These are phyloP conservation scores for Rhyacophila brunnea DNA, from an alignment of 1,140 invertebrate species.

Conservation along the genomic window DNA sequence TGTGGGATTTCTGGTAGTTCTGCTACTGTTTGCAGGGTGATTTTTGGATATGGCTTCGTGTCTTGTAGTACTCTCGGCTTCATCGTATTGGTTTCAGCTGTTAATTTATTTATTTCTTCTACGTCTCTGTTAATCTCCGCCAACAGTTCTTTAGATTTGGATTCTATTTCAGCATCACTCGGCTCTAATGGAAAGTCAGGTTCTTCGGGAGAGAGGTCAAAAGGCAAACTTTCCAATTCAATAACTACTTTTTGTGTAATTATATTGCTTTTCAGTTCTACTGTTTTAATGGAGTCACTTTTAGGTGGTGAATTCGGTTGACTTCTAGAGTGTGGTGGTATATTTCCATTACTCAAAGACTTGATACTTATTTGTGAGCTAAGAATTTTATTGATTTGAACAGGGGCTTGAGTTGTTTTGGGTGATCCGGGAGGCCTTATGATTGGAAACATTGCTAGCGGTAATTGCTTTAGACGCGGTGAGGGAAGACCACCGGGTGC, in stretches of 20 bases:
- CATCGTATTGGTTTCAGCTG: constrained; percentile 48
- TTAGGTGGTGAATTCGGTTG: constrained; percentile 47
- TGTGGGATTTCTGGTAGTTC: constrained; percentile 60
- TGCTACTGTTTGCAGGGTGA: constrained; percentile 59
- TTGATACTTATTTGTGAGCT: constrained; percentile 50
- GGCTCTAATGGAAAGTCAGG: constrained; percentile 5
- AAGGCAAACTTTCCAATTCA: constrained; percentile 21
- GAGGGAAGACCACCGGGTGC: constrained; percentile 61
- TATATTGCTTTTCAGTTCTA: not conserved
- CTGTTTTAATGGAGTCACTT: constrained; percentile 6
- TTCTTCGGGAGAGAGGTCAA: constrained; percentile 18
- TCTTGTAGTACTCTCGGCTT: constrained; percentile 51
- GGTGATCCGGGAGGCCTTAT: constrained; percentile 59
- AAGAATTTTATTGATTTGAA: constrained; percentile 49
- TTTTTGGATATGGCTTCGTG: constrained; percentile 54
- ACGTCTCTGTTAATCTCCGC: constrained; percentile 55
- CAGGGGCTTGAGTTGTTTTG: constrained; percentile 49
- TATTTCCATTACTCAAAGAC: constrained; percentile 43
- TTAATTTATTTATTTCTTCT: constrained; percentile 54
- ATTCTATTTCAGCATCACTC: constrained; percentile 31
- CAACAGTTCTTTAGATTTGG: constrained; percentile 45
- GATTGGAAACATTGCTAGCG: constrained; percentile 52
- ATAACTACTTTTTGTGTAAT: constrained; percentile 21
- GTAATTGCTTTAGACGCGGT: constrained; percentile 60
- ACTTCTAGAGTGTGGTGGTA: constrained; percentile 49